phyloP scores from a whole-genome alignment of 2,113 vertebrate species.

The Pipa parva region DNA sequence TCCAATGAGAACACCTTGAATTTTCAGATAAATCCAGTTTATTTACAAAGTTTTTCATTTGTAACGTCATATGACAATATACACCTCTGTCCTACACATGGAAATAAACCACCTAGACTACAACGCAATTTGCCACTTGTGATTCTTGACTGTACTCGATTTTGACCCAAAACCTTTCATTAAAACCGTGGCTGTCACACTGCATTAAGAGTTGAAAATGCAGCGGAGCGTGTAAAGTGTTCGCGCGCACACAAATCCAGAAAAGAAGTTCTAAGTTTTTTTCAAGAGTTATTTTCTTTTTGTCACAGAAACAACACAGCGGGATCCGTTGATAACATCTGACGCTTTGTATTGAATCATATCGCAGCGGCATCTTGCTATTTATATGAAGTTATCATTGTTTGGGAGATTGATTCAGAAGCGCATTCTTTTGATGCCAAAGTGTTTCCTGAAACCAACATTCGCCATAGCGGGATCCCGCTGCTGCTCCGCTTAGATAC shows the following conservation, averaged over 20 bases:
- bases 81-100: neutral
- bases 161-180: slow-evolving; percentile 10
- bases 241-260: neutral
- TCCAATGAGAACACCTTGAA: no score
- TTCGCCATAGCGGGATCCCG: slow-evolving; percentile 50
- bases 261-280: neutral
- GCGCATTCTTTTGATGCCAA: neutral
- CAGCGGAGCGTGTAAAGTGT: slow-evolving; percentile 1
- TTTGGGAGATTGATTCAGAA: neutral
- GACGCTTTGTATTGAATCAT: neutral
- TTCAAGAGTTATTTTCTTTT: neutral
- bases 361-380: neutral
- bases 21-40: no score
- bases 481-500: slow-evolving; percentile 55
- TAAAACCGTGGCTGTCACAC: slow-evolving; percentile 18
- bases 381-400: slow-evolving; percentile 2
- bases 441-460: slow-evolving; percentile 52
- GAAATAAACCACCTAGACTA: neutral
- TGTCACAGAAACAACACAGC: slow-evolving; percentile 1
- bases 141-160: neutral
- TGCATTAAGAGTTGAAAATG: neutral
- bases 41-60: no score
- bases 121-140: neutral
- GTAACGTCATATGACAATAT: neutral
- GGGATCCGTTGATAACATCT: neutral